Evolutionary conservation across 1,140 invertebrate species (phyloP), one percentile per base, ranked within the genome.

Genomic region (Ladona fulva): DNA sequence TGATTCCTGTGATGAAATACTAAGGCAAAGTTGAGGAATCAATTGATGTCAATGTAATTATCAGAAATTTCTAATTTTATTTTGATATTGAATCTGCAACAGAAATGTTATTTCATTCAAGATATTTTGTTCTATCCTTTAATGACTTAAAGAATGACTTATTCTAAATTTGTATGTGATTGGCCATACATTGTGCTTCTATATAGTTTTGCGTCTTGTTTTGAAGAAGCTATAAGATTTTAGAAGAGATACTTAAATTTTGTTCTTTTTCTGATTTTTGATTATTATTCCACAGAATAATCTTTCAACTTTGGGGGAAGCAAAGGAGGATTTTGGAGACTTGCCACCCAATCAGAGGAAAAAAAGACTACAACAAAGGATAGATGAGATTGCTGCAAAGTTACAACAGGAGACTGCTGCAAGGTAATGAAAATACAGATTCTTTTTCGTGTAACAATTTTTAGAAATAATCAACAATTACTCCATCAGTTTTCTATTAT

Each of bases 331-430:
- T 85, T 98, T 93, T 84, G 96, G 94, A 86, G 96, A 98, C 86
- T 87, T 99, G 81, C 96, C 97, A 80, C 98, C 98, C 74, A 97
- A 96, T 86, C 98, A 99, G 85, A 91, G 97, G 84, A 93, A 94
- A 85, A 97, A 98, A 86, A 94, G 95, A 84, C 86, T 99, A 74
- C 92, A 94, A 82, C 92, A 92, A 75, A 97, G 95, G 87, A 90
- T 99, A 75, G 92, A 95, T 79, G 94, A 96, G 82, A 90, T 99
- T 79, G 90, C 91, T 80, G 89, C 89, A 22, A 95, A 98, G 87
- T 93, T 99, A 75, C 90, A 90, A 79, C 96, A 97, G 86, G 96
- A 98, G 87, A 94, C 94, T 80, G 94, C 94, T 7, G 94, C 96
- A 29, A 93, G 89, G 90, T 90, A 81, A 79, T 78, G 42, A 76